phyloP scores from a whole-genome alignment of 2,113 vertebrate species.

The Meles meles region DNA sequence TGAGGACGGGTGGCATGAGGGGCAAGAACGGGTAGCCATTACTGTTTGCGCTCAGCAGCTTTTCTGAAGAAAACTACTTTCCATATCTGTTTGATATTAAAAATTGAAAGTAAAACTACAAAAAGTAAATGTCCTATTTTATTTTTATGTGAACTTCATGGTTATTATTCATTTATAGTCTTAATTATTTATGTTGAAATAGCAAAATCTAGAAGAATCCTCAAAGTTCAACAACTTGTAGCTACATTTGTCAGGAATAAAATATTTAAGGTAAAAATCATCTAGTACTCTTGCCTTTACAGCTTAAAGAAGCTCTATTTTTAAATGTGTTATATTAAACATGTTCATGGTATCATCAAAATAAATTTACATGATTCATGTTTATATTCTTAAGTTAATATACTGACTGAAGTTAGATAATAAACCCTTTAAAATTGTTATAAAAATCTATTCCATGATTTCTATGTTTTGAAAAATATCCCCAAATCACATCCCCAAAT shows the following conservation, averaged over 20 bases:
- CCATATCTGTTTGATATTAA: not conserved
- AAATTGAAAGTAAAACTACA: conserved; percentile 1
- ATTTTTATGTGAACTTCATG: conserved; percentile 39
- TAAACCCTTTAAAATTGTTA: not conserved
- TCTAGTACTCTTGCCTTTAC: not conserved
- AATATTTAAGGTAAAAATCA: conserved; percentile 7
- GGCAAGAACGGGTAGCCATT: not conserved
- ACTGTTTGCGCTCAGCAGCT: not conserved
- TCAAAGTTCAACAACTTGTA: not conserved
- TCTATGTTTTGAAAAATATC: not conserved
- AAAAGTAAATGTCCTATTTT: conserved; percentile 6
- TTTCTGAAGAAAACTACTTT: conserved; percentile 17
- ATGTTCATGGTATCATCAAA: not conserved
- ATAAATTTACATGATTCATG: not conserved
- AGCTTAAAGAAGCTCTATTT: not conserved
- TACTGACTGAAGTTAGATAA: not conserved
- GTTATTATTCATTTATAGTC: not conserved
- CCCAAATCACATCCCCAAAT: not conserved
- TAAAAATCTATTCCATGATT: not conserved
- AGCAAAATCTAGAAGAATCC: not conserved
- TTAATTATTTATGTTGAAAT: not conserved
- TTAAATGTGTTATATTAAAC: not conserved
- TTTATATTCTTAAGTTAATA: not conserved
- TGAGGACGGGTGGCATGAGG: not conserved
- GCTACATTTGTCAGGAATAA: not conserved